Base-by-base conservation (phyloP, 30 jellyfish, hydroid and myxozoan species). In the Cassiopea andromeda region DNA sequence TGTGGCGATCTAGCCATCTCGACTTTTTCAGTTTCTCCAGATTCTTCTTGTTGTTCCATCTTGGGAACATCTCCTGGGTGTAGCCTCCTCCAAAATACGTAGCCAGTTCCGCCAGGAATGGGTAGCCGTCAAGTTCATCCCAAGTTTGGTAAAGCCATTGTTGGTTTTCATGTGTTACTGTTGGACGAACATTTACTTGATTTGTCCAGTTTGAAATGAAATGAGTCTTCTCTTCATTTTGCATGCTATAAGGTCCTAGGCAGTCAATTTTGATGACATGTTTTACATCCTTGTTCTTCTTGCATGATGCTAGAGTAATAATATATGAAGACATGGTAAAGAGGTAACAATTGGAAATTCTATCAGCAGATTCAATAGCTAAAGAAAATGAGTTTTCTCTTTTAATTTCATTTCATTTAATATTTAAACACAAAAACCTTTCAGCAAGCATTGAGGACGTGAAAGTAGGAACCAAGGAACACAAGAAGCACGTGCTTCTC, bases 61-160 rank as follows among this genome's bases (percentile, higher is more conserved):
- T 88, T 49, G 99, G 99, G 84, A 96, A 96, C 76, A 96, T 69
- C 19, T 96, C 99, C 86, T 88, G 91, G 27, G 94, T 93, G 81
- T 94, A 94, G 48, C 99, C 99, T 1, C 99, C 99, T 7, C 99
- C 99, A 58, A 78, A 91, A 83, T 96, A 96, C 58, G 99, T 91
- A 43, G 94, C 81, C 69, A 94, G 94, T 69, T 96, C 96, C 10
- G 98, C 99, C 94, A 93, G 61, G 83, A 85, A 81, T 27, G 99
- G 99, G 84, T 96, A 96, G 64, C 97, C 97, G 67, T 96, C 99
- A n/a, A 96, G 94, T 10, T 87, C 97, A 18, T 69, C 10, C 99
- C 99, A 96, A 10, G 82, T 73, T 77, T 96, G 99, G 75, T 91
- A 96, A 38, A 93, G 73, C 99, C 99, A 96, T 7, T 97, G 99